phyloP scores from a whole-genome alignment of 2,113 vertebrate species.

The Ariopsis seemanni region DNA sequence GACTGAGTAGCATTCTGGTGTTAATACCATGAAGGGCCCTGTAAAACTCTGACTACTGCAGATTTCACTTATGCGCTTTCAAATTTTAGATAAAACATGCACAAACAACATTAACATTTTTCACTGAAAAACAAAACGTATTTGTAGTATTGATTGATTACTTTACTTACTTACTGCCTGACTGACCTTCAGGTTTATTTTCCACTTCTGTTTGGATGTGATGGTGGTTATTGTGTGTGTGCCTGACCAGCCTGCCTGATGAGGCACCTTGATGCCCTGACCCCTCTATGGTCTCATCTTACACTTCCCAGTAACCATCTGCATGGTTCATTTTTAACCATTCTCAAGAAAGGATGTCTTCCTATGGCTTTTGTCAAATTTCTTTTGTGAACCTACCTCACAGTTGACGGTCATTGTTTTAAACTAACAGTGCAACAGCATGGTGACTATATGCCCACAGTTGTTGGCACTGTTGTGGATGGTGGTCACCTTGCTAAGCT shows the following conservation, averaged over 20 bases:
- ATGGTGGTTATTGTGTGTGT: neutral
- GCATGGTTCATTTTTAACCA: constrained; percentile 44
- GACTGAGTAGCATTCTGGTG: neutral
- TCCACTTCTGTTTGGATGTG: neutral
- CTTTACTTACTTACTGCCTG: neutral
- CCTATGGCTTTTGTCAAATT: neutral
- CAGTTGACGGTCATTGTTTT: too few relatives aligned
- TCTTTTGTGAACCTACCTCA: neutral
- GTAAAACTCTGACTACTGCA: neutral
- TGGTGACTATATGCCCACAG: too few relatives aligned
- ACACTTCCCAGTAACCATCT: constrained; percentile 86
- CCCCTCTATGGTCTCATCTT: constrained; percentile 89
- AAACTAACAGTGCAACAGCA: too few relatives aligned
- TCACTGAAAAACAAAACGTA: neutral
- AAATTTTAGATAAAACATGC: neutral
- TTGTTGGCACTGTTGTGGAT: too few relatives aligned
- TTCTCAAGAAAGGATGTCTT: neutral
- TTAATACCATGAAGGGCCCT: neutral
- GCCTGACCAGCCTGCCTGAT: neutral
- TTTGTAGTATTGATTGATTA: neutral
- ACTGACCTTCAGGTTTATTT: neutral
- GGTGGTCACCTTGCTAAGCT: too few relatives aligned
- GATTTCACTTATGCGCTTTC: neutral
- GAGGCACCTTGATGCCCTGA: constrained; percentile 87
- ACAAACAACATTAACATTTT: neutral